A percentile compares a stretch with the other conserved stretches of the same genome.
These are phyloP conservation scores for Thelaira solivaga DNA, from an alignment of 2,888 invertebrate species.

Conservation along the genomic window DNA sequence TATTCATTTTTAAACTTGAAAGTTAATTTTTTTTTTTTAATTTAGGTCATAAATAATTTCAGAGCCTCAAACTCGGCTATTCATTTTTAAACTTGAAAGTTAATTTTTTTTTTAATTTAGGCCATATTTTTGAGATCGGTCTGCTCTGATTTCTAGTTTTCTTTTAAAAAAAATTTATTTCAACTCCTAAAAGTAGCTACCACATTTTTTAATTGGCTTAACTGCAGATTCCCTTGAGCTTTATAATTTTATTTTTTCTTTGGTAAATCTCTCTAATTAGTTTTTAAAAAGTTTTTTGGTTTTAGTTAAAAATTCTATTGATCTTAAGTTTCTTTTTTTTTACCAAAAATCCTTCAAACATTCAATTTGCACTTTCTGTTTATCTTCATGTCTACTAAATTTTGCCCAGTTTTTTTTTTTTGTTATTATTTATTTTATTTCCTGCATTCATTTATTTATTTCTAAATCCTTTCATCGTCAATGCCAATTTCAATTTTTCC, in stretches of 20 bases:
- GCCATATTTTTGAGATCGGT: no score
- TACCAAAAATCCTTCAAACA: not conserved
- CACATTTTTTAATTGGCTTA: no score
- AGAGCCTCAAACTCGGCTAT: no score
- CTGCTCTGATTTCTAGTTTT: no score
- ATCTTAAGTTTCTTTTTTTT: not conserved
- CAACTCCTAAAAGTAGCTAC: not conserved
- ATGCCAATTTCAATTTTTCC: constrained; percentile 58
- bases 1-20: no score
- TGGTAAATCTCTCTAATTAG: not conserved
- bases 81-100: no score
- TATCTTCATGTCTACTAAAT: constrained; percentile 57
- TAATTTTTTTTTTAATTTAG: no score
- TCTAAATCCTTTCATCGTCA: constrained; percentile 59
- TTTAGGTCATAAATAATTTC: no score
- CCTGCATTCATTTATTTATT: constrained; percentile 24
- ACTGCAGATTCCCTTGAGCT: no score
- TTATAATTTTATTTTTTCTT: not conserved
- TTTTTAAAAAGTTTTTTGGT: not conserved
- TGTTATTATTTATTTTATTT: no score
- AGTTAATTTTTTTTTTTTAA: no score
- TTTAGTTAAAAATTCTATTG: not conserved
- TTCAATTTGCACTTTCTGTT: constrained; percentile 59
- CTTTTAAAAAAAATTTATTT: no score
- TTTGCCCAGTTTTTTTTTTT: constrained; percentile 33